Percentiles rank a stretch among this genome's conserved stretches.
Conservation (phyloP, 2,113 vertebrate genomes). For the Xerus inauris region DNA sequence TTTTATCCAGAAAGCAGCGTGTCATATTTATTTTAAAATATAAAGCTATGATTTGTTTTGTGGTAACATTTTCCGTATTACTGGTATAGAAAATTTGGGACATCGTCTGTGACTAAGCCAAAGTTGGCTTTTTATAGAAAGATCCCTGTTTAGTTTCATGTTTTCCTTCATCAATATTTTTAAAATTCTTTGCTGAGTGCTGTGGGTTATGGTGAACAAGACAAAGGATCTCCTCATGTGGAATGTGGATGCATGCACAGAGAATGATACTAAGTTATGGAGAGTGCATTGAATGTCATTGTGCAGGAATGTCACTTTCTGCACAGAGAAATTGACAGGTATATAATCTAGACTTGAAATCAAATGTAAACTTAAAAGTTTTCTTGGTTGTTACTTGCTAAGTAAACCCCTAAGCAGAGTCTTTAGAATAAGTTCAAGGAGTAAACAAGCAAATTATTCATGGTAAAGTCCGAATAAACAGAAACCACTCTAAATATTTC, state of each 20-base stretch:
- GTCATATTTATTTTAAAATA: slow-evolving; percentile 13
- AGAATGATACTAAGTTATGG: background rate
- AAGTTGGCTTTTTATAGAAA: background rate
- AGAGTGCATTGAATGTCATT: background rate
- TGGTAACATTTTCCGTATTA: background rate
- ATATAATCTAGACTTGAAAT: background rate
- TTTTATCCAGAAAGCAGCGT: background rate
- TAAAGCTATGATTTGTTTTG: slow-evolving; percentile 13
- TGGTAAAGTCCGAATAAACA: background rate
- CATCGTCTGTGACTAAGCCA: background rate
- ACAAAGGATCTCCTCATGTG: background rate
- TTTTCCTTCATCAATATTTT: background rate
- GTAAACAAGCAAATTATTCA: background rate
- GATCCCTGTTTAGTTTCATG: background rate
- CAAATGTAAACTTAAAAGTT: background rate
- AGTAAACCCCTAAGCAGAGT: background rate
- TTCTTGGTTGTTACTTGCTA: background rate
- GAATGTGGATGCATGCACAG: background rate
- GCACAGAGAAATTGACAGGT: background rate
- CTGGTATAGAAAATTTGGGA: background rate
- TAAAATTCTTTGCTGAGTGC: background rate
- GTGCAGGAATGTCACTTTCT: too few species aligned
- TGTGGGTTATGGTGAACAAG: background rate
- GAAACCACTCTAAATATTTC: background rate
- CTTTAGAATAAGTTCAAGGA: background rate